Conservation (phyloP, 2,888 invertebrate species). For the Nyleta sp. region DNA sequence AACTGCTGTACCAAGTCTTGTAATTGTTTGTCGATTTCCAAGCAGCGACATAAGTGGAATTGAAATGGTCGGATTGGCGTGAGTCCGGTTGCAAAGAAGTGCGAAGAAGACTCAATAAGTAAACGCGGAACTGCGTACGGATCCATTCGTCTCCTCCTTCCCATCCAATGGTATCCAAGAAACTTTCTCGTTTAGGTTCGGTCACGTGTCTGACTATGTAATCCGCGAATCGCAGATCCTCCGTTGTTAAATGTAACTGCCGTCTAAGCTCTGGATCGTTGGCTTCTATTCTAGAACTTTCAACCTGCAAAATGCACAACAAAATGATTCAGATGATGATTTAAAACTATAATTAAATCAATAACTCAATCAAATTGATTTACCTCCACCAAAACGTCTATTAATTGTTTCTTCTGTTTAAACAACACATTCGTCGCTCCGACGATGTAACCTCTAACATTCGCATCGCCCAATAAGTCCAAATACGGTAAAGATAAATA, state of each 20-base stretch:
- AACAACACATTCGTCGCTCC: constrained; percentile 99
- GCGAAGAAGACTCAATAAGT: constrained; percentile 91
- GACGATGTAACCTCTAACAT: constrained; percentile 93
- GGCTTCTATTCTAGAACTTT: constrained; percentile 93
- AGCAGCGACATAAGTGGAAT: constrained; percentile 90
- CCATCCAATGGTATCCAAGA: constrained; percentile 90
- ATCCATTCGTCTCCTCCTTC: constrained; percentile 99
- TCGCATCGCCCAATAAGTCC: constrained; percentile 94
- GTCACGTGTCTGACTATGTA: constrained; percentile 91
- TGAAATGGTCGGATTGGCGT: constrained; percentile 94
- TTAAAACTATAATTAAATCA: neutral
- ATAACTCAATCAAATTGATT: constrained; percentile 43
- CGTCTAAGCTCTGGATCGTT: constrained; percentile 90
- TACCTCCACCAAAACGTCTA: constrained; percentile 95
- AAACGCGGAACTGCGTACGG: constrained; percentile 95
- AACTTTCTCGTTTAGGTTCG: constrained; percentile 87
- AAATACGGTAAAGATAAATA: constrained; percentile 97
- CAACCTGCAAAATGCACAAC: constrained; percentile 83
- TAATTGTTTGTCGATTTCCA: constrained; percentile 96
- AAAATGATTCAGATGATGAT: neutral
- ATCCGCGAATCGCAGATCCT: constrained; percentile 98
- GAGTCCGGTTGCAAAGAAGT: constrained; percentile 90
- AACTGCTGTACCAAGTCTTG: constrained; percentile 89
- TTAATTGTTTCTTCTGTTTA: constrained; percentile 95
- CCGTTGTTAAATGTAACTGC: constrained; percentile 94